Percentiles rank a stretch among this genome's conserved stretches.
These are phyloP conservation scores for Ganaspis sp. DNA, from an alignment of 1,140 invertebrate species.

Conservation along the genomic window DNA sequence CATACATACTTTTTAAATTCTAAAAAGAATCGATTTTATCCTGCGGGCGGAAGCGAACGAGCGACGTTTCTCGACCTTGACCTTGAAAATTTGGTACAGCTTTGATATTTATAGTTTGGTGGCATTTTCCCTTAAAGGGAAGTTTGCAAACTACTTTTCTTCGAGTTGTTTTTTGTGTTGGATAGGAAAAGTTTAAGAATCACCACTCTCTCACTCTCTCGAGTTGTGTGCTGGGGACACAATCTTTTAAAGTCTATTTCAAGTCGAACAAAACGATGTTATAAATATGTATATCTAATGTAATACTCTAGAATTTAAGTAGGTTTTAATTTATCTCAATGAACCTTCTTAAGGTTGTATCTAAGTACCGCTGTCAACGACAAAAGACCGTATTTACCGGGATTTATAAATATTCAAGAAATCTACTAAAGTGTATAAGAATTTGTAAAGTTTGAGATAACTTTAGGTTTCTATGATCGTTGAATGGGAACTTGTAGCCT, in stretches of 20 bases:
- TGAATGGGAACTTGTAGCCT: slow-evolving; percentile 19
- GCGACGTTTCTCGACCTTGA: slow-evolving; percentile 16
- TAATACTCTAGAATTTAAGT: slow-evolving; percentile 16
- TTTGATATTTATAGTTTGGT: slow-evolving; percentile 13
- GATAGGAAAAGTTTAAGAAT: slow-evolving; percentile 4
- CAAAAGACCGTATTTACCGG: background rate
- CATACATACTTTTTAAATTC: background rate
- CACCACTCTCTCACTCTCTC: background rate
- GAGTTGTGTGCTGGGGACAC: slow-evolving; percentile 9
- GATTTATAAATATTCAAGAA: background rate
- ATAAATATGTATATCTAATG: slow-evolving; percentile 30
- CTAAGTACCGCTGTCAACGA: slow-evolving; percentile 4
- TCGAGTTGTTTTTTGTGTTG: background rate
- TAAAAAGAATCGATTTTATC: background rate
- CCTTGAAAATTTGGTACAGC: background rate
- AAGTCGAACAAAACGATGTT: slow-evolving; percentile 2
- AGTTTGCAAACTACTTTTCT: background rate
- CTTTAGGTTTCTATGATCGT: background rate
- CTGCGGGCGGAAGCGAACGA: slow-evolving; percentile 4
- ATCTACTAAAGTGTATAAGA: slow-evolving; percentile 3
- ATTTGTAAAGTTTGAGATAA: slow-evolving; percentile 15
- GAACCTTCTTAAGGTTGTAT: background rate
- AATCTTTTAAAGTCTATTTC: background rate
- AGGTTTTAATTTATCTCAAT: slow-evolving; percentile 14
- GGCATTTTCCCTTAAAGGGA: background rate